Base-by-base conservation (phyloP, 2,888 invertebrate species). In the Hirtodrosophila histrioides region DNA sequence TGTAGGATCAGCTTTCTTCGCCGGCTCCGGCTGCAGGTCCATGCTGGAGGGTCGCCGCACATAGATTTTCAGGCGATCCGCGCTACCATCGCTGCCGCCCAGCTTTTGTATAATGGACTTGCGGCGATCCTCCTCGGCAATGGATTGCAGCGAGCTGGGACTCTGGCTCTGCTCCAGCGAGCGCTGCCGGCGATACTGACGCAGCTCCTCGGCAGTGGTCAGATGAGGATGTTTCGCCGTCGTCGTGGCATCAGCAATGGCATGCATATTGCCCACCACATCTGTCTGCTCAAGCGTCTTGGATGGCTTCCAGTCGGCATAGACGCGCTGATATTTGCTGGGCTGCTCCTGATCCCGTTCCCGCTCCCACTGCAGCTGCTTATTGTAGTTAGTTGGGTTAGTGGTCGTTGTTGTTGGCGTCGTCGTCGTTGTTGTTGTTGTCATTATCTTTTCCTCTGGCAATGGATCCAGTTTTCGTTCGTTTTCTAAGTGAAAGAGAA, bases 251-350 rank as follows among this genome's bases (percentile, higher is more conserved):
- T 91, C 91, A 93, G 97, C 97, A 56, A 97, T 96, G 36, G 96
- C 95, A 92, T 97, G 96, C 93, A 97, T 95, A 45, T 96, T 95
- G 69, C 95, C 93, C 76, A 96, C 96, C 35, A 97, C 95, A 91
- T 97, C 97, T 4, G 95, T 94, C 91, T 95, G 95, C 88, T 97
- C 97, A 45, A 96, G 94, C 40, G 95, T 94, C 77, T 93, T 93
- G 36, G 95, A 94, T 29, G 97, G 96, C 83, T 95, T 94, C 96
- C 97, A 96, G 88, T 96, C 96, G 12, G 94, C 94, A 88, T 95
- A 94, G 27, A 94, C 94, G 57, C 94, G 93, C 67, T 94, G 93
- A 88, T 95, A 95, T 11, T 61, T 78, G 10, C 36, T 39, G 24
- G 51, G 37, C 7, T 60, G 53, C n/a, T 9, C 35, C 33, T 7